Conservation (phyloP, 2,888 invertebrate genomes). For the Rambutsinella grinnellia region DNA sequence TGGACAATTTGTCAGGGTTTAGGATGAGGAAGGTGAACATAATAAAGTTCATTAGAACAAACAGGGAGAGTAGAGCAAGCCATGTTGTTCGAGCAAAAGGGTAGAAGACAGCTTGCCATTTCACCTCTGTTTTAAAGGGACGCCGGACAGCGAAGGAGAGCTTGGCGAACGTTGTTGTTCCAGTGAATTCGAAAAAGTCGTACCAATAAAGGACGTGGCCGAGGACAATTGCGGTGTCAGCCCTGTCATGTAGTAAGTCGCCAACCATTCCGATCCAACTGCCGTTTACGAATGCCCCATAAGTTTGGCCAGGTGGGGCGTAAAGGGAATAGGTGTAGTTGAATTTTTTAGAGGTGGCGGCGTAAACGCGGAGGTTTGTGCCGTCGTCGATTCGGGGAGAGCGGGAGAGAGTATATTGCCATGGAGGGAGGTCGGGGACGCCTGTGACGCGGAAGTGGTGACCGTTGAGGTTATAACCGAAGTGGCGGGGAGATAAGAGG, state of each 20-base stretch:
- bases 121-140: not conserved
- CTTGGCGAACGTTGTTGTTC: not conserved
- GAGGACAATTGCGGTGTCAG: not conserved
- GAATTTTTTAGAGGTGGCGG: not conserved
- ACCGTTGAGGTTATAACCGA: not conserved
- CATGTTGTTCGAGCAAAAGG: slow-evolving; percentile 10
- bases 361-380: not conserved
- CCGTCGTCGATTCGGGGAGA: not conserved
- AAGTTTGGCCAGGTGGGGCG: slow-evolving; percentile 3
- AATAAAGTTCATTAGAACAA: not conserved
- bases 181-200: slow-evolving; percentile 7
- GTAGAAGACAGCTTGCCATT: slow-evolving; percentile 19
- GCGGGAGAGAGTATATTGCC: not conserved
- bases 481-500: not conserved
- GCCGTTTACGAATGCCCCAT: not conserved
- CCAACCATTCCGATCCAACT: slow-evolving; percentile 18
- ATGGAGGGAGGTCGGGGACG: not conserved
- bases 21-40: slow-evolving; percentile 6
- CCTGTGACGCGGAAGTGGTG: not conserved
- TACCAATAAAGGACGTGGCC: slow-evolving; percentile 6
- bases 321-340: slow-evolving; percentile 1
- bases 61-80: not conserved
- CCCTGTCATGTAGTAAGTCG: not conserved
- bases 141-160: not conserved
- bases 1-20: too few species aligned